A percentile compares a stretch with the other conserved stretches of the same genome.
phyloP scores from a whole-genome alignment of 2,797 vertebrate species.

The Melanotaenia boesemani region DNA sequence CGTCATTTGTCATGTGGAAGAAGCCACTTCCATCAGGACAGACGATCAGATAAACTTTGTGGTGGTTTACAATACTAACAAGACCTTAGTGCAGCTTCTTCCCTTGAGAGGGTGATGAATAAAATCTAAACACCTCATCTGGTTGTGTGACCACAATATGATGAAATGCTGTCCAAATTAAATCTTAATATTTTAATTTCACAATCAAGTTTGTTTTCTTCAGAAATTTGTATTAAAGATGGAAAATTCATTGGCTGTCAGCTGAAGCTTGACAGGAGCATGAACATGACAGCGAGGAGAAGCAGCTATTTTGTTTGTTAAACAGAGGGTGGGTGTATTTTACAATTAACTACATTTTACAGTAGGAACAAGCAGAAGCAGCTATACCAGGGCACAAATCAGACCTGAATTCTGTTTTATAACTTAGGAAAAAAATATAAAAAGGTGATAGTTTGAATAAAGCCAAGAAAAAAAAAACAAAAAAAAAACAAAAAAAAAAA shows the following conservation, averaged over 20 bases:
- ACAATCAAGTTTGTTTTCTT: too few species aligned
- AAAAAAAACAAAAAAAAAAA: too few species aligned
- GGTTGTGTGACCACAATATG: too few species aligned
- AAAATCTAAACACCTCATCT: too few species aligned
- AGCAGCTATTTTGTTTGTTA: constrained; percentile 6
- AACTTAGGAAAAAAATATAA: not conserved
- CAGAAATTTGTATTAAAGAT: too few species aligned
- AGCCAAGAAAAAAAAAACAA: too few species aligned
- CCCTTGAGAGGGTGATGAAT: too few species aligned
- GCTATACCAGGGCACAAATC: too few species aligned
- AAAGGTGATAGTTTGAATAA: not conserved
- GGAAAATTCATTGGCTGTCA: not conserved
- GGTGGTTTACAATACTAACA: not conserved
- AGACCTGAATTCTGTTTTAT: not conserved
- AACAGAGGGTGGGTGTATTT: not conserved
- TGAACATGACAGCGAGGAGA: constrained; percentile 31
- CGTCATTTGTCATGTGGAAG: not conserved
- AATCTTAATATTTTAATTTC: too few species aligned
- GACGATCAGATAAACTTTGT: not conserved
- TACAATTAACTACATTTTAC: not conserved
- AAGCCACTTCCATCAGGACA: too few species aligned
- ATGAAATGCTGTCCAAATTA: too few species aligned
- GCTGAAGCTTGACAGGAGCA: constrained; percentile 30
- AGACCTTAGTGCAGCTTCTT: not conserved
- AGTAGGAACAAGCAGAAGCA: not conserved